Conservation (phyloP, 2,113 vertebrate genomes). For the Prochilodus magdalenae region DNA sequence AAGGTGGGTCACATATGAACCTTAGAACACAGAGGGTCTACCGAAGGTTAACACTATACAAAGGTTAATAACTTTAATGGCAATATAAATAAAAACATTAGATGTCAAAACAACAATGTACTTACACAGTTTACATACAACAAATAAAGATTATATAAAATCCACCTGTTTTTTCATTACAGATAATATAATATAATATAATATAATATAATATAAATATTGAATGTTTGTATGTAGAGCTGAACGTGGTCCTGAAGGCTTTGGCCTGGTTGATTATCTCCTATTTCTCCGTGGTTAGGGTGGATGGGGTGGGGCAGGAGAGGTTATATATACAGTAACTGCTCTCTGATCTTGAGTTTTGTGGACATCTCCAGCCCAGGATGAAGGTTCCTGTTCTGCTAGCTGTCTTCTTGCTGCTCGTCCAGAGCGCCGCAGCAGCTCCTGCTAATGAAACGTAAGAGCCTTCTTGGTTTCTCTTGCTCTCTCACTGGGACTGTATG, state of each 20-base stretch:
- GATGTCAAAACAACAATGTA: too few species aligned
- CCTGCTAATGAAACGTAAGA: neutral
- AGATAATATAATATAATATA: too few species aligned
- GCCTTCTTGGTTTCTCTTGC: neutral
- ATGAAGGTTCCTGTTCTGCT: constrained; percentile 3
- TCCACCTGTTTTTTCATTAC: too few species aligned
- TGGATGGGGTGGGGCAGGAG: neutral
- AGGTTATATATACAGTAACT: neutral
- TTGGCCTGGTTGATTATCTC: neutral
- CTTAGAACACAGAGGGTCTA: too few species aligned
- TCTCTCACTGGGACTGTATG: neutral
- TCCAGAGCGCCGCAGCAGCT: neutral
- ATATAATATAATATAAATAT: too few species aligned
- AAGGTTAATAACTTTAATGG: too few species aligned
- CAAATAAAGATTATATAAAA: too few species aligned
- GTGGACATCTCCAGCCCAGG: neutral
- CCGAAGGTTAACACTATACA: too few species aligned
- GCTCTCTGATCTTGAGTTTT: neutral
- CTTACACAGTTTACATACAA: too few species aligned
- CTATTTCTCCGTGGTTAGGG: neutral
- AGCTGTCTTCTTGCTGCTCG: neutral
- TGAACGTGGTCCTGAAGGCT: neutral
- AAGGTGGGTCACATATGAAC: too few species aligned
- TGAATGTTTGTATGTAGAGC: too few species aligned
- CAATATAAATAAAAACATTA: too few species aligned